Percentiles rank a stretch among this genome's conserved stretches.
phyloP scores from a whole-genome alignment of 2,797 vertebrate genomes.

The Manis pentadactyla region DNA sequence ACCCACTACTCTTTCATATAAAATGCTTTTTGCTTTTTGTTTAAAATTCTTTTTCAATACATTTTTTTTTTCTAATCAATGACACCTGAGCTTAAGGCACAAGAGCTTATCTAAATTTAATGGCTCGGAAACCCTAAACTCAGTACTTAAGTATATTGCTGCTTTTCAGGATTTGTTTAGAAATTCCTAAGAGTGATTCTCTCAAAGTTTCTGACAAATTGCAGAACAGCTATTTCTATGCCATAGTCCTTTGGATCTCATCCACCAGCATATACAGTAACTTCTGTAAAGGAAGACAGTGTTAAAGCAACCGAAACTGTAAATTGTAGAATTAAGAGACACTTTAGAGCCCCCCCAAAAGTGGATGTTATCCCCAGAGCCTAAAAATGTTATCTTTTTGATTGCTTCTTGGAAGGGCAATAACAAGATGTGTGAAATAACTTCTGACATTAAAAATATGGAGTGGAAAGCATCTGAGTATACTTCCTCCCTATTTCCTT shows the following conservation, averaged over 20 bases:
- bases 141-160: slow-evolving; percentile 26
- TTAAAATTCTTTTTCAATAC: not conserved
- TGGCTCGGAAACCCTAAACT: slow-evolving; percentile 45
- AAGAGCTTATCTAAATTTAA: not conserved
- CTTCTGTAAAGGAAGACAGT: not conserved
- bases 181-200: not conserved
- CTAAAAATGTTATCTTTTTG: not conserved
- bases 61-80: not conserved
- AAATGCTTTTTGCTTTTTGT: not conserved
- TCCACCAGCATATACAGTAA: slow-evolving; percentile 34
- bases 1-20: not conserved
- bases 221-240: not conserved
- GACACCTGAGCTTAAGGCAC: not conserved
- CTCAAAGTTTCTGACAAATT: not conserved
- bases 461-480: not conserved
- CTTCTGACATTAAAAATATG: slow-evolving; percentile 13
- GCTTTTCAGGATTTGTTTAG: slow-evolving; percentile 34
- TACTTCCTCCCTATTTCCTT: not conserved
- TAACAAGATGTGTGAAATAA: not conserved
- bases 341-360: not conserved
- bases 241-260: slow-evolving; percentile 27
- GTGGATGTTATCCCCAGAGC: not conserved
- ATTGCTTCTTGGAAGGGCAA: slow-evolving; percentile 36
- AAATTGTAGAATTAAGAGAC: slow-evolving; percentile 50
- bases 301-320: slow-evolving; percentile 47